These are phyloP conservation scores for Nasonia oneida DNA, from an alignment of 2,888 invertebrate species.

Conservation along the genomic window DNA sequence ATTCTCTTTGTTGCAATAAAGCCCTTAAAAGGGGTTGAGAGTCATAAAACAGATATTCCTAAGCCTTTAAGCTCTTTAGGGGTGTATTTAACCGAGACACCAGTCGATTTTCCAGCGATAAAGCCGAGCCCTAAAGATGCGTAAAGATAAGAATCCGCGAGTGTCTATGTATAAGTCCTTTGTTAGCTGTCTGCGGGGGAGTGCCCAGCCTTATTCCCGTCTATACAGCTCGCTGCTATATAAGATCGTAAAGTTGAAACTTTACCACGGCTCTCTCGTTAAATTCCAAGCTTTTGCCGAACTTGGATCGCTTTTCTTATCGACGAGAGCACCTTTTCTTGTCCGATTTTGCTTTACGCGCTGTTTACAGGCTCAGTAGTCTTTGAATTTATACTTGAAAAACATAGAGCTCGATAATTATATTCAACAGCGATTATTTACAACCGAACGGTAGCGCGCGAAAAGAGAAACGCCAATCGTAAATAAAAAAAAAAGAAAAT, in stretches of 20 bases:
- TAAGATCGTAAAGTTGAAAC: conserved; percentile 3
- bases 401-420: neutral
- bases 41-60: conserved; percentile 58
- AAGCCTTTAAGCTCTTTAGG: conserved; percentile 59
- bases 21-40: conserved; percentile 47
- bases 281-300: neutral
- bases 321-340: neutral
- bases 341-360: neutral
- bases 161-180: neutral
- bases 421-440: no score
- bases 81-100: conserved; percentile 58
- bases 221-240: no score
- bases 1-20: conserved; percentile 58
- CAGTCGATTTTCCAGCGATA: conserved; percentile 55
- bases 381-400: no score
- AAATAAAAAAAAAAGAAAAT: neutral
- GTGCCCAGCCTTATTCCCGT: neutral
- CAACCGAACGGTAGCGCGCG: neutral
- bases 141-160: conserved; percentile 44
- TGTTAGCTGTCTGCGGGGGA: neutral
- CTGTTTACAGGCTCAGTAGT: neutral
- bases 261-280: neutral
- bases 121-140: conserved; percentile 47
- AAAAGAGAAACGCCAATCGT: neutral
- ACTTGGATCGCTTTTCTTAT: conserved; percentile 6